These are phyloP conservation scores for Amblyjoppa fuscipennis DNA, from an alignment of 2,888 invertebrate species.

Conservation along the genomic window DNA sequence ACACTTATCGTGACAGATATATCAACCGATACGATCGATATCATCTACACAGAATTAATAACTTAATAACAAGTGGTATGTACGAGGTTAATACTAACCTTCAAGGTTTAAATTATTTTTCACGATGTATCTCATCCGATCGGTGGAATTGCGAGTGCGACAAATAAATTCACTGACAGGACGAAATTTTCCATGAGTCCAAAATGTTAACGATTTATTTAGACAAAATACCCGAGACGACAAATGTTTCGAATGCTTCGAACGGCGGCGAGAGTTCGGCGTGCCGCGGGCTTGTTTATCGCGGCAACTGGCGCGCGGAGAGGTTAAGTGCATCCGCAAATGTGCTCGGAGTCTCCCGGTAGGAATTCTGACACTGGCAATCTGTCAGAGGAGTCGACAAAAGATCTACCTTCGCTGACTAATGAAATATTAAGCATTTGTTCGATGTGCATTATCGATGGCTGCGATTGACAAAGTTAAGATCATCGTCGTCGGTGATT, in stretches of 20 bases:
- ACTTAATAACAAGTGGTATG: not conserved
- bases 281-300: constrained; percentile 50
- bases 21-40: not conserved
- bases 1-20: constrained; percentile 14
- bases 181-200: not conserved
- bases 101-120: constrained; percentile 30
- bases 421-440: constrained; percentile 53
- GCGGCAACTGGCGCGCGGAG: constrained; percentile 36
- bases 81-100: constrained; percentile 50
- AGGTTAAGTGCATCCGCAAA: constrained; percentile 48
- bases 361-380: constrained; percentile 60
- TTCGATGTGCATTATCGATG: constrained; percentile 86
- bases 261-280: not conserved
- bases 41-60: not conserved
- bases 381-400: constrained; percentile 51
- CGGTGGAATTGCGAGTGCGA: not conserved
- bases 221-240: not conserved
- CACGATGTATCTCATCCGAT: constrained; percentile 17
- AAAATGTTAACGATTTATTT: not conserved
- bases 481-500: constrained; percentile 96
- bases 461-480: constrained; percentile 95
- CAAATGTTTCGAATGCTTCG: constrained; percentile 34
- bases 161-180: not conserved
- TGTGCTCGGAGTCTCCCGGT: constrained; percentile 21
- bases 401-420: not conserved